Base-by-base conservation (phyloP, 2,888 invertebrate species). In the Acanthacorydalis orientalis region DNA sequence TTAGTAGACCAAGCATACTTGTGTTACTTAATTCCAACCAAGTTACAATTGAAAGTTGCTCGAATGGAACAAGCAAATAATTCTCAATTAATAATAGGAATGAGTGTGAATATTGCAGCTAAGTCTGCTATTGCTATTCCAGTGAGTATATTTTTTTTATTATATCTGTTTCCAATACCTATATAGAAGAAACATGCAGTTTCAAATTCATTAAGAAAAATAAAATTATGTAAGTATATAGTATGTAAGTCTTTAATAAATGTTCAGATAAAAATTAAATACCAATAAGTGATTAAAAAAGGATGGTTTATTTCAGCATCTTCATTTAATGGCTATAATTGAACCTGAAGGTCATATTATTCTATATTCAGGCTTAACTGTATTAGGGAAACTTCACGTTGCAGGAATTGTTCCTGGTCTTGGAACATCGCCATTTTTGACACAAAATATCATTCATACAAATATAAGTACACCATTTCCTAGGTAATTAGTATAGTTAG, bases 301-400 rank as follows among this genome's bases (percentile, higher is more conserved):
- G 11, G 15, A 8, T 7, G 12, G 33, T 46, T 41, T 47, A 41
- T 37, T 31, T 38, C 16, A 80, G 75, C 69, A 72, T 56, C 69
- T 89, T 58, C 80, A 84, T 58, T 83, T 92, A 83, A 77, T 91
- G 47, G 83, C 88, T 0, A 73, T 88, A 40, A 72, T 93, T 41
- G 91, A 92, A 64, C 75, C 81, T 35, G 74, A 75, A 50, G 85
- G 86, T 12, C 80, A 79, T 55, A 74, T 93, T 31, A 75, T 81
- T 35, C 67, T 95, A 47, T 92, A 92, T 63, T 88, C 89, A 0
- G 93, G 93, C 6, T 73, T 78, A 11, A 76, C 74, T 48, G 74
- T 81, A 55, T 82, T 93, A 43, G 88, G 88, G 1, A 89, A 89
- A 68, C 77, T 93, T 7, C 86, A 87, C 56, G 77, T 87, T 10